Conservation (phyloP, 2,113 vertebrate genomes). For the Ellobius talpinus region DNA sequence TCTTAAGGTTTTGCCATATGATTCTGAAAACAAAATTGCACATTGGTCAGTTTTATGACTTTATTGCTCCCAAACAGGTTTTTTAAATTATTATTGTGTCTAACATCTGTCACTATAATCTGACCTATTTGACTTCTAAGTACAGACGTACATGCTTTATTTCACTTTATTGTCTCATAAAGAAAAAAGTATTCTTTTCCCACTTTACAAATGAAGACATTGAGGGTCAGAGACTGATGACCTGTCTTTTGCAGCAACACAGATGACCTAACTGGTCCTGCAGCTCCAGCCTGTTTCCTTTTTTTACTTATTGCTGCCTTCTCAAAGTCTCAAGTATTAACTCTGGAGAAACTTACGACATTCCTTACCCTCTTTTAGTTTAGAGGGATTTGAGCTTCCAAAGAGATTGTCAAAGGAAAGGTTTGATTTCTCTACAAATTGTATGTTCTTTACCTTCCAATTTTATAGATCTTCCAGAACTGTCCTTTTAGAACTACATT, state of each 20-base stretch:
- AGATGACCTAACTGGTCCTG: not conserved
- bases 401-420: not conserved
- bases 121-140: not conserved
- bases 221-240: not conserved
- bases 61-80: not conserved
- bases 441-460: not conserved
- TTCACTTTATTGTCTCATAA: slow-evolving; percentile 2
- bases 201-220: not conserved
- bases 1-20: not conserved
- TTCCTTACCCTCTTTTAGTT: not conserved
- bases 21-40: not conserved
- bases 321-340: not conserved
- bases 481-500: not conserved
- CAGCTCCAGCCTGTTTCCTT: not conserved
- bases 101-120: not conserved
- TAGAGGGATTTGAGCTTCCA: not conserved
- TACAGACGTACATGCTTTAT: not conserved
- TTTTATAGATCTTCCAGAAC: not conserved
- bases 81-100: not conserved
- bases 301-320: not conserved
- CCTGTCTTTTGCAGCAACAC: not conserved
- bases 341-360: not conserved
- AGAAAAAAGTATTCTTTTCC: not conserved
- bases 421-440: not conserved
- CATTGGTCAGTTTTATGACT: not conserved